These are phyloP conservation scores for Oligia latruncula DNA, from an alignment of 2,888 invertebrate genomes.

Conservation along the genomic window DNA sequence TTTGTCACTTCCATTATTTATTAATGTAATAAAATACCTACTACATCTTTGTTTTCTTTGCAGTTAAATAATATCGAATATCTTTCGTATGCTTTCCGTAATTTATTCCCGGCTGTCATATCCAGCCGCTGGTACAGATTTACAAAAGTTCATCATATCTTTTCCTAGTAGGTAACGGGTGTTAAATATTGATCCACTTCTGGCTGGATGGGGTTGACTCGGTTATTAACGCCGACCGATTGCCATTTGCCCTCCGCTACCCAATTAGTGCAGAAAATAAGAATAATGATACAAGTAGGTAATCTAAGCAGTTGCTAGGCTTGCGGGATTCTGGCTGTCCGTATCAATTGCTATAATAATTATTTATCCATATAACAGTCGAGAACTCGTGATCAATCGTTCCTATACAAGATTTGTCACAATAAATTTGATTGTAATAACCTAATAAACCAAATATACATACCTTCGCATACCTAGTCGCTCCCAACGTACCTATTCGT, in stretches of 20 bases:
- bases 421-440: no score
- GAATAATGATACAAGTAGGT: conserved; percentile 30
- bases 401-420: no score
- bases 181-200: conserved; percentile 6
- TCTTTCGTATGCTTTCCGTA: conserved; percentile 1
- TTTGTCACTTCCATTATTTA: conserved; percentile 1
- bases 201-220: conserved; percentile 18
- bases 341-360: conserved; percentile 4
- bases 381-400: neutral
- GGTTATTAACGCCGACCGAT: conserved; percentile 20
- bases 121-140: neutral
- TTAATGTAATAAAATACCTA: conserved; percentile 3
- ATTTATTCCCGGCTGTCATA: conserved; percentile 18
- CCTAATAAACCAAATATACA: no score
- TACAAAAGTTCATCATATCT: neutral
- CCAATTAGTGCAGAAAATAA: conserved; percentile 34
- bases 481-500: neutral
- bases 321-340: neutral
- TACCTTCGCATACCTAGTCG: no score
- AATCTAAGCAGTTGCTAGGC: conserved; percentile 24
- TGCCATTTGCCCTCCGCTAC: conserved; percentile 27
- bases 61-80: conserved; percentile 4
- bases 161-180: neutral
- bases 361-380: neutral
- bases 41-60: conserved; percentile 9